Evolutionary conservation across 2,113 vertebrate species (phyloP).

Genomic region (Chlorocebus sabaeus): DNA sequence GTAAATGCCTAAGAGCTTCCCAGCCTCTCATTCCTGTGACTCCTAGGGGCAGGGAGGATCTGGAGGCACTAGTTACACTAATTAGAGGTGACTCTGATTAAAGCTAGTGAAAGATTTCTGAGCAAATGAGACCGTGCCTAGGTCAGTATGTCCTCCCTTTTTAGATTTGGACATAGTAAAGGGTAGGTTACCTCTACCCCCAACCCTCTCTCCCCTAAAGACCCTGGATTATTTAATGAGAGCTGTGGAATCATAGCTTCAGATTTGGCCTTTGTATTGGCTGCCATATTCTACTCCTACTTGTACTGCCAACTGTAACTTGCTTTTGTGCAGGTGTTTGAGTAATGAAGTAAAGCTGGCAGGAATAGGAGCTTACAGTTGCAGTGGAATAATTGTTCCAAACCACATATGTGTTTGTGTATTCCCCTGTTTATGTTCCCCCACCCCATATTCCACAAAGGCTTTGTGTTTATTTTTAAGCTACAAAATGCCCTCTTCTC

Average conservation of each 20-base stretch:
- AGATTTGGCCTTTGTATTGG: not conserved
- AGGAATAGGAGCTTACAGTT: not conserved
- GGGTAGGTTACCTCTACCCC: not conserved
- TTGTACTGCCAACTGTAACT: not conserved
- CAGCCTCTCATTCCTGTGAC: not conserved
- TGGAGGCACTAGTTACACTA: constrained; percentile 29
- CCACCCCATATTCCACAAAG: not conserved
- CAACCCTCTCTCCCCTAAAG: not conserved
- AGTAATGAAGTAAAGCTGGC: not conserved
- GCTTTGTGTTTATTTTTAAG: constrained; percentile 4
- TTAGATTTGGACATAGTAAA: constrained; percentile 28
- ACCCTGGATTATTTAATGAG: not conserved
- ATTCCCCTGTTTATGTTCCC: not conserved
- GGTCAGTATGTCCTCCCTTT: not conserved
- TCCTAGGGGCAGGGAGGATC: constrained; percentile 42
- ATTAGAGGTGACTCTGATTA: constrained; percentile 58
- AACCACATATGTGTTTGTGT: not conserved
- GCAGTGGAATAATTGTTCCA: not conserved
- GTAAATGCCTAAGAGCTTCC: not conserved
- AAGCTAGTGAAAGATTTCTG: constrained; percentile 44
- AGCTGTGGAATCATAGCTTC: not conserved
- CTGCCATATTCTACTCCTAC: not conserved
- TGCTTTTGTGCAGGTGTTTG: not conserved
- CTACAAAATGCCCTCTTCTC: not conserved
- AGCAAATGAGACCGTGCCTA: not conserved